Conservation (phyloP, 1,140 invertebrate species). For the Phthorimaea operculella region DNA sequence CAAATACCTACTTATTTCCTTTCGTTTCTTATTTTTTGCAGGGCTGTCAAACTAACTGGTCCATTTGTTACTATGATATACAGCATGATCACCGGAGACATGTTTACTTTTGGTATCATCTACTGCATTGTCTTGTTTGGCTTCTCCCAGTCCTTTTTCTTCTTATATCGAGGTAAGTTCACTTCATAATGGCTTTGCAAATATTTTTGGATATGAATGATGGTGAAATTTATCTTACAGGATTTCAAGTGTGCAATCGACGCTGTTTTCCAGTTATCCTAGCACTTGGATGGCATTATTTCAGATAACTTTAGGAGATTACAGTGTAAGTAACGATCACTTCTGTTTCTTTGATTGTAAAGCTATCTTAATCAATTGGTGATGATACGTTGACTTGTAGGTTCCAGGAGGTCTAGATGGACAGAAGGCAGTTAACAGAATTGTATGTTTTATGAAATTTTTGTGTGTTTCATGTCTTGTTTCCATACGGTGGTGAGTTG, state of each 20-base stretch:
- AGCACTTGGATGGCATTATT: constrained; percentile 98
- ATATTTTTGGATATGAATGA: not conserved
- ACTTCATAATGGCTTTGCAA: not conserved
- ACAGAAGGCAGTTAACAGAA: too few relatives aligned
- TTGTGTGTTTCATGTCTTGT: too few relatives aligned
- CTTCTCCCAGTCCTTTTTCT: constrained; percentile 97
- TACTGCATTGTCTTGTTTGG: constrained; percentile 93
- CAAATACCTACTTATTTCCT: not conserved
- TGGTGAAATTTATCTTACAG: constrained; percentile 42
- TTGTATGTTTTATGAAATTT: too few relatives aligned
- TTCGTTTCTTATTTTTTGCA: constrained; percentile 63
- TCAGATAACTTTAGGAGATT: constrained; percentile 97
- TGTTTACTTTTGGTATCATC: constrained; percentile 97
- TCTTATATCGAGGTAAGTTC: constrained; percentile 84
- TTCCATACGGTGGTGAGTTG: too few relatives aligned
- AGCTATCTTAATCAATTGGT: too few relatives aligned
- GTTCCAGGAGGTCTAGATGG: too few relatives aligned
- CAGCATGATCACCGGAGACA: constrained; percentile 97
- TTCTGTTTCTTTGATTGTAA: too few relatives aligned
- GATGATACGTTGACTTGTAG: too few relatives aligned
- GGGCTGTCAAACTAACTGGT: constrained; percentile 91
- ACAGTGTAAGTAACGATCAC: constrained; percentile 80
- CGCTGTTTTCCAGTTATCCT: constrained; percentile 85
- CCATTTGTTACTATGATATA: constrained; percentile 99
- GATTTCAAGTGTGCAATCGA: constrained; percentile 81